phyloP scores from a whole-genome alignment of 1,140 invertebrate genomes.

The Cherax destructor region DNA sequence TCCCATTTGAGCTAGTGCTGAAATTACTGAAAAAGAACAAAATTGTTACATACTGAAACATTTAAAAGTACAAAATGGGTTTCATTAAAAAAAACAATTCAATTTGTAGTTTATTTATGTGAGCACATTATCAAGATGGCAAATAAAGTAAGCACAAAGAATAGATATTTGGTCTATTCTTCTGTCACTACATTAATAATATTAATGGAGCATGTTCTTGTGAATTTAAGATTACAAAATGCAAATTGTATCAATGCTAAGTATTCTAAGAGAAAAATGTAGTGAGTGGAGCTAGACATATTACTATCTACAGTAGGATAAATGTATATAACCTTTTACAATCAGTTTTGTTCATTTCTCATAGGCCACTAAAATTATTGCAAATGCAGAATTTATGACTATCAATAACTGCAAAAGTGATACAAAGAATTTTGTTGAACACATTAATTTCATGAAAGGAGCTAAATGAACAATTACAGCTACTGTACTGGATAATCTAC shows the following conservation, averaged over 20 bases:
- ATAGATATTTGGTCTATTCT: background rate
- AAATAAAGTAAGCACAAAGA: constrained; percentile 1
- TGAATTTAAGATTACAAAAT: background rate
- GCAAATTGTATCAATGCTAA: background rate
- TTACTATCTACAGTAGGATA: background rate
- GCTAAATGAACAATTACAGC: background rate
- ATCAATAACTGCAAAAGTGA: background rate
- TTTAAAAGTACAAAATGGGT: too few species aligned
- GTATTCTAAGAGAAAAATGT: background rate
- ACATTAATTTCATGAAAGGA: background rate
- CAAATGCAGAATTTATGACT: background rate
- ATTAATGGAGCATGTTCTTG: background rate
- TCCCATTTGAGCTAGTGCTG: too few species aligned
- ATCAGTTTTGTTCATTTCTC: background rate
- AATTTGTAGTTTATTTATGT: constrained; percentile 8
- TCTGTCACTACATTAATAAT: background rate
- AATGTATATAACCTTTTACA: background rate
- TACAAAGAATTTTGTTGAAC: background rate
- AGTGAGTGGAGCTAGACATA: background rate
- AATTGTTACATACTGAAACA: too few species aligned
- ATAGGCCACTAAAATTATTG: background rate
- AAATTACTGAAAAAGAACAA: too few species aligned
- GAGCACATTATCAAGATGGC: constrained; percentile 21
- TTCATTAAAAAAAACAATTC: background rate
- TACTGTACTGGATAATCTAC: too few species aligned